Percentiles rank a stretch among this genome's conserved stretches.
These are phyloP conservation scores for Opisthograptis luteolata DNA, from an alignment of 2,888 invertebrate species.

Conservation along the genomic window DNA sequence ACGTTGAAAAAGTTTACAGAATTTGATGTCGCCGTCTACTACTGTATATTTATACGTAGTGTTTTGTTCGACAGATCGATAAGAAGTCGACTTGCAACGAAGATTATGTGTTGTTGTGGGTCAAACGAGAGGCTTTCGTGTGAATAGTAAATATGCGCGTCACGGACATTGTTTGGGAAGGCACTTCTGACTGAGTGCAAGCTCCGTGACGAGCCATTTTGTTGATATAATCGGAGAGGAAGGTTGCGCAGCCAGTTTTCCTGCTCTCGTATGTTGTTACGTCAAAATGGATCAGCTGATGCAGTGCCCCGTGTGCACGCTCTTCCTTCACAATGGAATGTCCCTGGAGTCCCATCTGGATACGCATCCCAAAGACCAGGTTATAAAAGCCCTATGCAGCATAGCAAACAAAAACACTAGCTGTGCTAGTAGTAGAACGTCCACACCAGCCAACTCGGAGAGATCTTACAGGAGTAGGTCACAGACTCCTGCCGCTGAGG, in stretches of 20 bases:
- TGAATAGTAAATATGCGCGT: constrained; percentile 75
- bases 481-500: constrained; percentile 68
- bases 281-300: constrained; percentile 76
- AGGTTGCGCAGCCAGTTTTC: constrained; percentile 18
- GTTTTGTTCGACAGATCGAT: constrained; percentile 81
- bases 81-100: constrained; percentile 70
- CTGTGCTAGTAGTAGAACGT: constrained; percentile 66
- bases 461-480: constrained; percentile 73
- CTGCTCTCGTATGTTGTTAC: constrained; percentile 30
- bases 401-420: constrained; percentile 73
- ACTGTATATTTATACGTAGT: constrained; percentile 64
- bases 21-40: constrained; percentile 57
- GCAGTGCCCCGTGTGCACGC: constrained; percentile 93
- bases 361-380: constrained; percentile 95
- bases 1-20: constrained; percentile 70
- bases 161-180: constrained; percentile 66
- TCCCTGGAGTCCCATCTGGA: constrained; percentile 91
- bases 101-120: constrained; percentile 72
- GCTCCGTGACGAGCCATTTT: constrained; percentile 55
- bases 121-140: constrained; percentile 60
- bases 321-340: constrained; percentile 93
- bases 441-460: constrained; percentile 70
- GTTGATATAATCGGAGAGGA: constrained; percentile 39
- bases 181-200: constrained; percentile 60
- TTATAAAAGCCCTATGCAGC: constrained; percentile 90